A percentile compares a stretch with the other conserved stretches of the same genome.
Conservation (phyloP, 2,797 vertebrate species). For the Vespertilio murinus region DNA sequence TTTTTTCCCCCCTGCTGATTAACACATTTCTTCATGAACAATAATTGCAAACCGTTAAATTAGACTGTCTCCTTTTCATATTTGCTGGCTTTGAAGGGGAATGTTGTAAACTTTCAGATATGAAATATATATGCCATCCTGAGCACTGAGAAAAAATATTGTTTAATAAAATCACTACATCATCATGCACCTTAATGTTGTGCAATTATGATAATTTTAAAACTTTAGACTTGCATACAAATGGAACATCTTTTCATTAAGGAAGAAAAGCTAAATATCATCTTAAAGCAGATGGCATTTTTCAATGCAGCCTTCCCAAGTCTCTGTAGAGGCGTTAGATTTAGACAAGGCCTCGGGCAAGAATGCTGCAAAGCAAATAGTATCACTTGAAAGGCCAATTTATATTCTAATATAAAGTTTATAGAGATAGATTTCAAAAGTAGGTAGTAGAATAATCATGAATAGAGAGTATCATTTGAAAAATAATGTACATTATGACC, state of each 20-base stretch:
- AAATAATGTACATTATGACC: slow-evolving; percentile 70
- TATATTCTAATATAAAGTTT: slow-evolving; percentile 81
- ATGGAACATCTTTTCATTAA: slow-evolving; percentile 81
- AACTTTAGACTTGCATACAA: slow-evolving; percentile 66
- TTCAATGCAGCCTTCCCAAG: slow-evolving; percentile 74
- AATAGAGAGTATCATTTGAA: slow-evolving; percentile 68
- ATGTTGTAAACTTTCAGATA: slow-evolving; percentile 79
- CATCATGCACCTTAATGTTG: slow-evolving; percentile 74
- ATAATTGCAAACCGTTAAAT: slow-evolving; percentile 83
- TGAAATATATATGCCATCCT: slow-evolving; percentile 74
- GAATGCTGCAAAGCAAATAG: slow-evolving; percentile 77
- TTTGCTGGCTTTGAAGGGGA: slow-evolving; percentile 73
- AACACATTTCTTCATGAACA: slow-evolving; percentile 83
- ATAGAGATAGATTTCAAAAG: slow-evolving; percentile 78
- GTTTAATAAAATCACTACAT: slow-evolving; percentile 80
- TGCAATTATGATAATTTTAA: slow-evolving; percentile 70
- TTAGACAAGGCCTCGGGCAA: slow-evolving; percentile 79
- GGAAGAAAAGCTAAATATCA: slow-evolving; percentile 78
- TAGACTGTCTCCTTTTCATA: slow-evolving; percentile 81
- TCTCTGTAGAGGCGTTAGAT: slow-evolving; percentile 75
- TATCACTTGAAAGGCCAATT: slow-evolving; percentile 81
- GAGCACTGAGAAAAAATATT: slow-evolving; percentile 71
- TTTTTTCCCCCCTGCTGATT: slow-evolving; percentile 76
- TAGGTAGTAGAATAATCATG: slow-evolving; percentile 75
- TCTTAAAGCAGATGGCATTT: slow-evolving; percentile 78